Percentiles rank a stretch among this genome's conserved stretches.
phyloP scores from a whole-genome alignment of 2,113 vertebrate genomes.

The Psilopogon haemacephalus region DNA sequence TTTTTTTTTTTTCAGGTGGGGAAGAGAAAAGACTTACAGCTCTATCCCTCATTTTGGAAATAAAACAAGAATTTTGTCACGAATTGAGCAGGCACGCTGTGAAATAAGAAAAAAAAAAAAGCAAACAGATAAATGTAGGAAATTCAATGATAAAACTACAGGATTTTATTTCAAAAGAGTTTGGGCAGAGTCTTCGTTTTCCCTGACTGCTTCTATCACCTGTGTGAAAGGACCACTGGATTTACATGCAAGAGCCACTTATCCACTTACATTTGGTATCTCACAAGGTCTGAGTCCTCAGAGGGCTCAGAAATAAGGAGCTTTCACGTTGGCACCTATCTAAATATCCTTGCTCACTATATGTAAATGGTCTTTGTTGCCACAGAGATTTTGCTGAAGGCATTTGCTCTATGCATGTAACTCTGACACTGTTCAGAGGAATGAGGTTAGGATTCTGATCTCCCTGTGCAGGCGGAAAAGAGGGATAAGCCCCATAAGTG shows the following conservation, averaged over 20 bases:
- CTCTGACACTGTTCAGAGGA: background rate
- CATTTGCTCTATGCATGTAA: background rate
- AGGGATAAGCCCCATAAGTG: conserved; percentile 14
- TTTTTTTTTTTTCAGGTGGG: background rate
- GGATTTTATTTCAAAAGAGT: background rate
- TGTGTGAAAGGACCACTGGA: background rate
- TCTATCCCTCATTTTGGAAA: conserved; percentile 42
- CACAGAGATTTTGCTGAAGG: conserved; percentile 33
- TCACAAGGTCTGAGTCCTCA: background rate
- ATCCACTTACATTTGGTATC: background rate
- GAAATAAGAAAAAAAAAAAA: conserved; percentile 19
- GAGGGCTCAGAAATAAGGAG: conserved; percentile 53
- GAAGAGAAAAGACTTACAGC: background rate
- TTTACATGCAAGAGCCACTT: conserved; percentile 18
- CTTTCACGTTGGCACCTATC: conserved; percentile 30
- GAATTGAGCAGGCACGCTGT: conserved; percentile 2
- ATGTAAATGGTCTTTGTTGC: background rate
- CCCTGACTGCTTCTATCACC: background rate
- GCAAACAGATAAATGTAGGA: background rate
- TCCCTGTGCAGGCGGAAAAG: background rate
- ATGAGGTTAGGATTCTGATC: conserved; percentile 8
- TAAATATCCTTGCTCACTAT: background rate
- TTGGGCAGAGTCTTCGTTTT: background rate
- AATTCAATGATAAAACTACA: background rate
- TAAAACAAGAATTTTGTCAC: background rate